Base-by-base conservation (phyloP, 2,888 invertebrate genomes). In the Oegoconia quadripuncta region DNA sequence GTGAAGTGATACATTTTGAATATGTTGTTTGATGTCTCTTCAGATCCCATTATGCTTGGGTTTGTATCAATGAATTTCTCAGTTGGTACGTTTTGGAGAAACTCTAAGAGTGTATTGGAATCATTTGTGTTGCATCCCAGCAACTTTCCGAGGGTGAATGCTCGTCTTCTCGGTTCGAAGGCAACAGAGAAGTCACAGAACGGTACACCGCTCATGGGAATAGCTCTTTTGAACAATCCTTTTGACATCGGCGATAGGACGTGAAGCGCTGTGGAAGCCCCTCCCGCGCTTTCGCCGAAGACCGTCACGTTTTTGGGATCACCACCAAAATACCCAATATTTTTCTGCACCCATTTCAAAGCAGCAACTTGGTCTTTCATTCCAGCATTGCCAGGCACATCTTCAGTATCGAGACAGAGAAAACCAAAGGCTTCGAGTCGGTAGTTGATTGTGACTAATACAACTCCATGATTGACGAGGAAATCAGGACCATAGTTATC, bases 351-450 rank as follows among this genome's bases (percentile, higher is more conserved):
- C 74, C 73, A 75, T 36, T 49, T 61, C n/a, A 74, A 39, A 9
- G 73, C 72, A 2, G 59, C 54, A 0, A 65, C 64, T 56, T 71
- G 72, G 25, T 75, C 74, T 47, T 89, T 90, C 14, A 90, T 51
- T 0, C 88, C 90, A 39, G 89, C 88, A 56, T 91, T 91, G 2
- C 91, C 91, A 0, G 90, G 89, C 0, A 89, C 89, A 27, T 87
- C 88, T 33, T 58, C 52, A 11, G 88, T 88, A 9, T 71, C 72
- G 1, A 89, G 74, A 17, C 89, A 88, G 0, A 91, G 64, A 48
- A 90, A 91, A 1, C 90, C 90, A 3, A 90, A 50, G 0, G 82
- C 76, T 1, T 88, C 89, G 1, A 81, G 53, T 45, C 90, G 73
- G 48, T 74, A 75, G 52, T 77, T 76, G 3, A 74, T 41, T 0